Evolutionary conservation across 2,888 invertebrate species (phyloP).

Genomic region (Seira sanloemensis): DNA sequence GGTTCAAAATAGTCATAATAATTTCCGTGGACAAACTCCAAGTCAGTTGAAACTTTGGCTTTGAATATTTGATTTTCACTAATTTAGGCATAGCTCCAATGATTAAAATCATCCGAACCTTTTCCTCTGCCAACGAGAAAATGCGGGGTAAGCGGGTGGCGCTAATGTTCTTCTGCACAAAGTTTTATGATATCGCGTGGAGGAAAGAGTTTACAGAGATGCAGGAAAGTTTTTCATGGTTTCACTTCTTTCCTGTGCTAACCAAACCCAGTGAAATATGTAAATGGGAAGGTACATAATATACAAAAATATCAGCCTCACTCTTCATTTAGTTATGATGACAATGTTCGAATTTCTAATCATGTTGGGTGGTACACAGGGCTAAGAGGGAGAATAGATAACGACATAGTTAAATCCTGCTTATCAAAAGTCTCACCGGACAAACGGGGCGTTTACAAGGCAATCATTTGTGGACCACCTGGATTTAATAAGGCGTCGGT

Average conservation of each 20-base stretch:
- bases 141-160: slow-evolving; percentile 25
- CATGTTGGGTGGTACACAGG: background rate
- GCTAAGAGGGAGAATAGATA: slow-evolving; percentile 8
- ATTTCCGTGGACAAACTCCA: too few relatives aligned
- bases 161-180: slow-evolving; percentile 24
- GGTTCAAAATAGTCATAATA: slow-evolving; percentile 6
- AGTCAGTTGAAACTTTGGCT: background rate
- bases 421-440: background rate
- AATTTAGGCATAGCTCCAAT: slow-evolving; percentile 45
- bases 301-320: too few relatives aligned
- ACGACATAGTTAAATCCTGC: background rate
- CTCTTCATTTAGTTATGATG: background rate
- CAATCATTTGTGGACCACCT: slow-evolving; percentile 48
- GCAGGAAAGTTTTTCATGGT: slow-evolving; percentile 21
- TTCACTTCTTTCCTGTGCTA: slow-evolving; percentile 34
- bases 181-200: slow-evolving; percentile 30
- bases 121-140: slow-evolving; percentile 1
- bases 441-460: slow-evolving; percentile 6
- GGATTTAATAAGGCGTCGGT: slow-evolving; percentile 36
- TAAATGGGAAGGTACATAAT: slow-evolving; percentile 23
- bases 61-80: background rate
- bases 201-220: slow-evolving; percentile 18
- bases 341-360: background rate
- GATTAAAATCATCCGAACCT: slow-evolving; percentile 32
- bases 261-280: background rate